Evolutionary conservation across 2,113 vertebrate genomes (phyloP).

Genomic region (Pelusios castaneus): DNA sequence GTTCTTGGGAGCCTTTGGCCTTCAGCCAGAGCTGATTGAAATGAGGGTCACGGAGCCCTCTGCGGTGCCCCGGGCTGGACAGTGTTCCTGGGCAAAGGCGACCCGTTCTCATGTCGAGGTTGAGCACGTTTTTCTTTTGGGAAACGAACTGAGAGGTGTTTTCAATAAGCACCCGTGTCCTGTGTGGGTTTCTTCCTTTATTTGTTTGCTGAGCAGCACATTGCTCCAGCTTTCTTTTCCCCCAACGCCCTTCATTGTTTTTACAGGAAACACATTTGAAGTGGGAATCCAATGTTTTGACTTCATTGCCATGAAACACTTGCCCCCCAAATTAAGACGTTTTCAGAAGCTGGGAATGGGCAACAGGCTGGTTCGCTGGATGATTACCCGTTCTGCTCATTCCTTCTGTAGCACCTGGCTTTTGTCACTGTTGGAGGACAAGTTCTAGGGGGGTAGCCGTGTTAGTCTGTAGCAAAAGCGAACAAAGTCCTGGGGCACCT

Average conservation of each 20-base stretch:
- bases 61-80: not conserved
- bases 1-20: not conserved
- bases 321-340: not conserved
- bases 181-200: too few relatives aligned
- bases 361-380: too few relatives aligned
- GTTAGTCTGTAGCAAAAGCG: too few relatives aligned
- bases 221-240: not conserved
- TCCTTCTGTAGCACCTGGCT: too few relatives aligned
- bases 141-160: not conserved
- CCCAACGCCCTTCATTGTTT: not conserved
- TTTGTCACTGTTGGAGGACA: too few relatives aligned
- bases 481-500: too few relatives aligned
- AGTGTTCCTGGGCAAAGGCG: not conserved
- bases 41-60: not conserved
- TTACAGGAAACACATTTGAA: not conserved
- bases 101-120: not conserved
- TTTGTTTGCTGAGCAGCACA: not conserved
- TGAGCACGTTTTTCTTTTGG: not conserved
- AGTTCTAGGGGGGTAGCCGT: too few relatives aligned
- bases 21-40: not conserved
- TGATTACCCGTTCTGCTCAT: too few relatives aligned
- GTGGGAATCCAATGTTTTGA: not conserved
- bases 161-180: not conserved
- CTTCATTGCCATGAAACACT: not conserved
- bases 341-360: not conserved